Evolutionary conservation across 53 echinoderm and acorn worm genomes (phyloP).

Genomic region (Pentamera pediparva): DNA sequence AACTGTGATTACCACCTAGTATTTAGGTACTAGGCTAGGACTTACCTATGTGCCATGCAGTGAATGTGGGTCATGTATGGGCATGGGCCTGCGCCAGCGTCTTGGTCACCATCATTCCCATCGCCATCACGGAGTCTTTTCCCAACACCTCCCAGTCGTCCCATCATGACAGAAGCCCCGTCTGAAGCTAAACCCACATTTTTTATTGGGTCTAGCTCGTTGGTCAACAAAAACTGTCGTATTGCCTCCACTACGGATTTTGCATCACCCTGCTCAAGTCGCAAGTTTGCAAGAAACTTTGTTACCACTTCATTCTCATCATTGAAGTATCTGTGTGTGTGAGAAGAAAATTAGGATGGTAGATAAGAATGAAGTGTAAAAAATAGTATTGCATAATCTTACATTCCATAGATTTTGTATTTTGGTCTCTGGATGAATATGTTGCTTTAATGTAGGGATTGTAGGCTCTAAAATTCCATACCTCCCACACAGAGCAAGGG

Average conservation of each 20-base stretch:
- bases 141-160: not conserved
- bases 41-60: too few species aligned
- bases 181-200: not conserved
- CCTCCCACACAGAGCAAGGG: constrained; percentile 10
- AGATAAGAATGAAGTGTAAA: too few species aligned
- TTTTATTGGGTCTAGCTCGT: not conserved
- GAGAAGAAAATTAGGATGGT: not conserved
- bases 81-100: too few species aligned
- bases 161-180: not conserved
- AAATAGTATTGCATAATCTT: not conserved
- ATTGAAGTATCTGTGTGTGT: not conserved
- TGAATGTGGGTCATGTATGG: too few species aligned
- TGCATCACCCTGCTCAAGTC: not conserved
- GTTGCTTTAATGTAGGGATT: too few species aligned
- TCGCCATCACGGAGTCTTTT: not conserved
- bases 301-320: not conserved
- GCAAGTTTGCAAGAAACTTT: not conserved
- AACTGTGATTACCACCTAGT: too few species aligned
- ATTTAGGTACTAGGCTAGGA: too few species aligned
- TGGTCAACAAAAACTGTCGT: not conserved
- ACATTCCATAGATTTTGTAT: not conserved
- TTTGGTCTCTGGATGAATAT: too few species aligned
- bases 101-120: too few species aligned
- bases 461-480: not conserved
- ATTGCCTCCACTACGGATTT: not conserved